Evolutionary conservation across 2,888 invertebrate genomes (phyloP), one percentile per base, ranked within the genome.

Genomic region (Philereme transversata): DNA sequence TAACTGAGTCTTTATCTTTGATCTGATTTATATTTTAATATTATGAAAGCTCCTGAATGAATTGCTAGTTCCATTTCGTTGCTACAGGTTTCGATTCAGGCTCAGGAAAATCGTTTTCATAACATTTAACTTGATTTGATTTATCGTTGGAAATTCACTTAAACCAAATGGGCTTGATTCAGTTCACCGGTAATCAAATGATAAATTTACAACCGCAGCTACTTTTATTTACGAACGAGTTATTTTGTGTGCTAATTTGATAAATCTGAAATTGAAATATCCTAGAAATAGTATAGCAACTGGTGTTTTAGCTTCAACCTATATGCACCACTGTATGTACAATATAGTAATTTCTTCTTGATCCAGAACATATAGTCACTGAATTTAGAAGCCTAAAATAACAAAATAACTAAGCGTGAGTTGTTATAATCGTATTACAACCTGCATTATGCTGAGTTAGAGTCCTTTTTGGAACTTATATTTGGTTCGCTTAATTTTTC

Each of bases 41-140:
- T 40, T 5, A 8, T 8, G 40, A 40, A 6, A 51, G 33, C 34
- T 41, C 11, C 40, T 41, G 35, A 56, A 56, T 44, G 10, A 9
- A 35, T 35, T 9, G 45, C 47, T 52, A n/a, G 52, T 52, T 57
- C 44, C 46, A 52, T 49, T 57, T 52, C 48, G 40, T 57, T 51
- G 51, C 40, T 34, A 46, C 56, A 38, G 44, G 11, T 43, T 4
- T 4, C 51, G 34, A 36, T 40, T 51, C 52, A 45, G 22, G 22
- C 22, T 22, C 22, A 43, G 52, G 56, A 52, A 60, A 61, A 48
- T 51, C 61, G 56, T 51, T 57, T 57, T 56, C 60, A 60, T 56
- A 60, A 56, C 52, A 57, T 61, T 56, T 45, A 61, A 51, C 41
- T 47, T 60, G 22, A 57, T 52, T 49, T 57, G 56, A 57, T 61